Percentiles rank a stretch among this genome's conserved stretches.
Evolutionary conservation across 2,113 vertebrate species (phyloP).

Genomic region (Cercopithecus mona): DNA sequence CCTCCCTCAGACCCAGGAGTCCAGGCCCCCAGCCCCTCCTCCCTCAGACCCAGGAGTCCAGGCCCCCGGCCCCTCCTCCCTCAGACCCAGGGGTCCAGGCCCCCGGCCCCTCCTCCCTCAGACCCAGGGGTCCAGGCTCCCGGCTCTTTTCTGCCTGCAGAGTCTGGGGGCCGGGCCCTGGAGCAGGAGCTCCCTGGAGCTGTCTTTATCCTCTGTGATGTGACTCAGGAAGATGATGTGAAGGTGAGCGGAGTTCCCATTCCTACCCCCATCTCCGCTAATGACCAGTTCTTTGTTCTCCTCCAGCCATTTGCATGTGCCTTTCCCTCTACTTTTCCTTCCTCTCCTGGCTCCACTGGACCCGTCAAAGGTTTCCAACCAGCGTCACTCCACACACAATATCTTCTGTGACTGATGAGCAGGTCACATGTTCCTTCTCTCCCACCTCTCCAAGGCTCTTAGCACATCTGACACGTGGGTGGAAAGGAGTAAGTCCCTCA

Average conservation of each 20-base stretch:
- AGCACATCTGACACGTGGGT: rapidly evolving
- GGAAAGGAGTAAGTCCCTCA: not conserved
- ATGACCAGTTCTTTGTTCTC: not conserved
- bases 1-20: no score
- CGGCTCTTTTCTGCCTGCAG: conserved; percentile 60
- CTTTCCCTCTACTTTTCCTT: not conserved
- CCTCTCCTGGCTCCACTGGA: not conserved
- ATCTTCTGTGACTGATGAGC: not conserved
- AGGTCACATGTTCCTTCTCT: not conserved
- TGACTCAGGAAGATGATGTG: conserved; percentile 86
- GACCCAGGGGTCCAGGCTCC: not conserved
- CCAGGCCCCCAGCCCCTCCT: no score
- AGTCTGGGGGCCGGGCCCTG: conserved; percentile 74
- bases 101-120: not conserved
- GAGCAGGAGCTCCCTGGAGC: conserved; percentile 81
- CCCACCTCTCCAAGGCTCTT: not conserved
- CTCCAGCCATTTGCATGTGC: no score
- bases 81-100: no score
- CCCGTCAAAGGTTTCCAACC: not conserved
- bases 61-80: rapidly evolving
- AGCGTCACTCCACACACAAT: not conserved
- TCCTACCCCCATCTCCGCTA: rapidly evolving
- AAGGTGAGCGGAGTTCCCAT: conserved; percentile 70
- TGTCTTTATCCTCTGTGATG: conserved; percentile 83
- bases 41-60: no score